Evolutionary conservation across 2,888 invertebrate genomes (phyloP).

Genomic region (Heliconius sara): DNA sequence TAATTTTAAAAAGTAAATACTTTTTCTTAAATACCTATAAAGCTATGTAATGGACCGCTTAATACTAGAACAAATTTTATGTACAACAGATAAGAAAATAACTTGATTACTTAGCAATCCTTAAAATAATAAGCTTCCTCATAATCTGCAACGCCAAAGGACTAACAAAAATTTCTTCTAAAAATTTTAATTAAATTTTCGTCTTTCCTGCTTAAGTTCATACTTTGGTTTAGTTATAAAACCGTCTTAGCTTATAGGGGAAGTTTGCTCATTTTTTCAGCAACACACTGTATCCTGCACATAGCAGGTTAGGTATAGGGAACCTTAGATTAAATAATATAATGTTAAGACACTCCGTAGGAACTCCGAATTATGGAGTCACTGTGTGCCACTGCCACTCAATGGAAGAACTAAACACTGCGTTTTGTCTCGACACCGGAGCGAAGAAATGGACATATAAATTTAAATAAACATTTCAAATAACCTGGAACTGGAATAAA

Average conservation of each 20-base stretch:
- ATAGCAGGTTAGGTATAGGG: too few species aligned
- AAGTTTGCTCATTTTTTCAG: not conserved
- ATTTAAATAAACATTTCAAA: too few species aligned
- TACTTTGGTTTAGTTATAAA: slow-evolving; percentile 11
- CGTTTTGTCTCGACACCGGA: too few species aligned
- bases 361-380: too few species aligned
- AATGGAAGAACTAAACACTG: too few species aligned
- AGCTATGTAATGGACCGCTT: slow-evolving; percentile 40
- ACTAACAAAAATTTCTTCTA: slow-evolving; percentile 48
- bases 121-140: slow-evolving; percentile 58
- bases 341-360: too few species aligned
- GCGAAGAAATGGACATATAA: too few species aligned
- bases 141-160: slow-evolving; percentile 52
- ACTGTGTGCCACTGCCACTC: too few species aligned
- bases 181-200: slow-evolving; percentile 57
- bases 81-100: slow-evolving; percentile 61
- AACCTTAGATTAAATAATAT: too few species aligned
- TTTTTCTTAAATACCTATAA: not conserved
- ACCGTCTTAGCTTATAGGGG: slow-evolving; percentile 3
- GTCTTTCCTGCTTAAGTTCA: slow-evolving; percentile 22
- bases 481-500: too few species aligned
- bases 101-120: slow-evolving; percentile 59
- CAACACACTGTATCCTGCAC: too few species aligned
- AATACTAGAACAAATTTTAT: slow-evolving; percentile 59
- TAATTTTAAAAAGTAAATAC: not conserved